Conservation (phyloP, 2,113 vertebrate genomes). For the Myrmophylax atrothorax region DNA sequence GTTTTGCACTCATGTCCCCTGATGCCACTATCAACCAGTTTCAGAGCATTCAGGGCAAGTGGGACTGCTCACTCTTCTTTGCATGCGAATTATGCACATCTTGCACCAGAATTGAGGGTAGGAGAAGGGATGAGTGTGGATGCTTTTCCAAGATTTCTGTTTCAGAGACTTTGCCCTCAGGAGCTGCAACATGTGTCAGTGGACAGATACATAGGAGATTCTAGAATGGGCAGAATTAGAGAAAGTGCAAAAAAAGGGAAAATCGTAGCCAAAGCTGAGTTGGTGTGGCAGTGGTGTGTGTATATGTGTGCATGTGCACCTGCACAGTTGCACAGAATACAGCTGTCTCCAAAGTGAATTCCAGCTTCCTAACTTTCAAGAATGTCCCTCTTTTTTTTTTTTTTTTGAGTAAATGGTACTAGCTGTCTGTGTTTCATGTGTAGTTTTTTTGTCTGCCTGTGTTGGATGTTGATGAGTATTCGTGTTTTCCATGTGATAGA, state of each 20-base stretch:
- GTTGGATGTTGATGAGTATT: slow-evolving; percentile 42
- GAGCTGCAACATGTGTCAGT: background rate
- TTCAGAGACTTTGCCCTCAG: background rate
- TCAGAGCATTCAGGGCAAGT: background rate
- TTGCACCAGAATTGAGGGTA: background rate
- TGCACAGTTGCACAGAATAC: background rate
- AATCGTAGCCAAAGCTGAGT: background rate
- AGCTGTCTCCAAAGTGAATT: background rate
- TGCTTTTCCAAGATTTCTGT: background rate
- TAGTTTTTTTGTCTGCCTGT: slow-evolving; percentile 18
- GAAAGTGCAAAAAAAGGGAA: background rate
- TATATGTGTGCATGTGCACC: background rate
- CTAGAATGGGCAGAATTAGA: background rate
- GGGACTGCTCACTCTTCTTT: background rate
- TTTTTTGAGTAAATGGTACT: background rate
- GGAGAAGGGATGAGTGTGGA: background rate
- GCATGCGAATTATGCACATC: background rate
- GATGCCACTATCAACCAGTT: slow-evolving; percentile 4
- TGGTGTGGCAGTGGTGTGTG: background rate
- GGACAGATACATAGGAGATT: background rate
- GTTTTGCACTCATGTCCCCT: background rate
- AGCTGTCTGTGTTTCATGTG: background rate
- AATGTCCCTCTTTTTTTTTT: background rate
- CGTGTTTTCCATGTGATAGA: slow-evolving; percentile 36
- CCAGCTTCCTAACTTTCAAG: background rate